Conservation (phyloP, 2,888 invertebrate genomes). For the Trichopria drosophilae region DNA sequence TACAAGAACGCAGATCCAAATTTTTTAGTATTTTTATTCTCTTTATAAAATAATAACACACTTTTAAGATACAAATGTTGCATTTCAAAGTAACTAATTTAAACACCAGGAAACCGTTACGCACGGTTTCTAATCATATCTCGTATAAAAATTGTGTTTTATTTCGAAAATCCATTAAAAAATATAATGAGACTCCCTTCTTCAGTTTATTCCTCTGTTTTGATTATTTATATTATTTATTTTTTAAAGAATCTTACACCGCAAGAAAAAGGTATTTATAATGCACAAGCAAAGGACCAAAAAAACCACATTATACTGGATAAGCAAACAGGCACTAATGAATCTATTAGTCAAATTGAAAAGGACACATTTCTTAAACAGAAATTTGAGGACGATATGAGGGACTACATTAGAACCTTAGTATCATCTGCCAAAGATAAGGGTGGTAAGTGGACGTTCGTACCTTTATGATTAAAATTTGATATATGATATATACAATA, state of each 20-base stretch:
- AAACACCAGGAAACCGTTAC: no score
- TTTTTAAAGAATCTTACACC: conserved; percentile 39
- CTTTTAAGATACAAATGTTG: no score
- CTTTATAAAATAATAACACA: not conserved
- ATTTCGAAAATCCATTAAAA: no score
- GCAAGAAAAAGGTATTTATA: conserved; percentile 42
- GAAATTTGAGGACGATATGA: conserved; percentile 42
- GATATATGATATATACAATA: conserved; percentile 1
- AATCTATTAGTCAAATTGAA: conserved; percentile 38
- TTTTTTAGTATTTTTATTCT: no score
- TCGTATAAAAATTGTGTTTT: no score
- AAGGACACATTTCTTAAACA: conserved; percentile 28
- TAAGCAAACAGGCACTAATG: conserved; percentile 50
- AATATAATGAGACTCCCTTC: no score
- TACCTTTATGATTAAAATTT: not conserved
- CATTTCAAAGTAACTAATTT: no score
- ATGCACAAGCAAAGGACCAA: conserved; percentile 42
- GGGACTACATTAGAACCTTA: conserved; percentile 37
- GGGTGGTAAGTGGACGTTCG: conserved; percentile 32
- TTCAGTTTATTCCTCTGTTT: no score
- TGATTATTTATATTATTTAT: conserved; percentile 17
- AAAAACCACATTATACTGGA: conserved; percentile 31
- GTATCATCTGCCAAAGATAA: conserved; percentile 31
- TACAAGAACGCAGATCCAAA: no score
- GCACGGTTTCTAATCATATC: no score